Conservation (phyloP, 2,888 invertebrate species). For the Parthenolecanium corni region DNA sequence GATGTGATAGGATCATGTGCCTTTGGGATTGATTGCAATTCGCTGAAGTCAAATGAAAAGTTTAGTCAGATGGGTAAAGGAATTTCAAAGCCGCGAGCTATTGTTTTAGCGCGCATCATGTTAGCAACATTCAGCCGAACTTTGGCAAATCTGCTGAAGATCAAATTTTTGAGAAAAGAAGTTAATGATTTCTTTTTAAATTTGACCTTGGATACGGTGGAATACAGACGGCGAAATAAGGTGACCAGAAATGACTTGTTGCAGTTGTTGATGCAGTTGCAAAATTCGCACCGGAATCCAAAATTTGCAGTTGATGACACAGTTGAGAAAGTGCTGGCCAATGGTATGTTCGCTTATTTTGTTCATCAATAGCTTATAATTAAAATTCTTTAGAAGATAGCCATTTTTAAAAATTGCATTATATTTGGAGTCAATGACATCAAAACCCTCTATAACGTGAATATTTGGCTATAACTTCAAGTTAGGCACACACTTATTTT, state of each 20-base stretch:
- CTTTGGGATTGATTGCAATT: slow-evolving; percentile 16
- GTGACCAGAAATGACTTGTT: slow-evolving; percentile 11
- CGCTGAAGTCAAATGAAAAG: slow-evolving; percentile 2
- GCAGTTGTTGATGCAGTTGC: slow-evolving; percentile 28
- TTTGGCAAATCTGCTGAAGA: slow-evolving; percentile 22
- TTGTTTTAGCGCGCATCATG: slow-evolving; percentile 32
- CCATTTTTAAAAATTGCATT: too few relatives aligned
- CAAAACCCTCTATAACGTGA: too few relatives aligned
- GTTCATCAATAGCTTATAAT: too few relatives aligned
- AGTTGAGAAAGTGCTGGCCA: neutral
- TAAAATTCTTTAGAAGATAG: too few relatives aligned
- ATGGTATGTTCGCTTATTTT: too few relatives aligned
- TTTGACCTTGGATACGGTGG: slow-evolving; percentile 31
- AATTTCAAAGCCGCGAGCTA: neutral
- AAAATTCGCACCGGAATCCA: neutral
- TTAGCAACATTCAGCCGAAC: slow-evolving; percentile 28
- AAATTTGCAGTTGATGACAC: neutral
- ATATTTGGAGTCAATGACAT: too few relatives aligned
- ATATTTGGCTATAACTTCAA: too few relatives aligned
- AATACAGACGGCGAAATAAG: neutral
- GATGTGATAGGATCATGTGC: slow-evolving; percentile 17
- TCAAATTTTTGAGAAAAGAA: slow-evolving; percentile 31
- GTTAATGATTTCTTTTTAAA: slow-evolving; percentile 34
- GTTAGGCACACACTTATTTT: too few relatives aligned
- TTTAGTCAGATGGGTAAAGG: slow-evolving; percentile 1